A percentile compares a stretch with the other conserved stretches of the same genome.
phyloP scores from a whole-genome alignment of 2,797 vertebrate species.

The Glyptemys insculpta region DNA sequence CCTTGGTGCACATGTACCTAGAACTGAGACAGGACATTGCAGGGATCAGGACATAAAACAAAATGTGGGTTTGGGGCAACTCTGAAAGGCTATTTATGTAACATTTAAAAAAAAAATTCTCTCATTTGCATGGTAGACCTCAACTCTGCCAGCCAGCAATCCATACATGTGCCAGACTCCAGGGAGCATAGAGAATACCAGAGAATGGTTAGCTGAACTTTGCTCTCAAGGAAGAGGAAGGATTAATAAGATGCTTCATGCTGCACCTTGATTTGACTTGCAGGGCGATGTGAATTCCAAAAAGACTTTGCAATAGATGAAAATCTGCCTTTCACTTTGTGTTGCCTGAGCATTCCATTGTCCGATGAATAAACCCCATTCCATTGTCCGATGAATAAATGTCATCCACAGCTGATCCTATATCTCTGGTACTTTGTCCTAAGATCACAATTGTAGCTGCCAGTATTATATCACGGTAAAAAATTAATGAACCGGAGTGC shows the following conservation, averaged over 20 bases:
- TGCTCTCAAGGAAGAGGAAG: background rate
- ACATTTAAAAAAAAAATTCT: background rate
- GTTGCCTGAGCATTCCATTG: background rate
- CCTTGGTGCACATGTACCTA: background rate
- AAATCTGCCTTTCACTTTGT: background rate
- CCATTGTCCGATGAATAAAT: background rate
- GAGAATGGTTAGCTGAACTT: background rate
- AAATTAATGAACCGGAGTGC: constrained; percentile 23
- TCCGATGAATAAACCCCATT: background rate
- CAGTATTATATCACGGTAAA: constrained; percentile 4
- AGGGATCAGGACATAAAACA: background rate
- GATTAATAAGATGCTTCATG: background rate
- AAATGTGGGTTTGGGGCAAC: background rate
- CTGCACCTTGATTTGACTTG: background rate
- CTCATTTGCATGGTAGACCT: background rate
- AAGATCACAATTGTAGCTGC: constrained; percentile 39
- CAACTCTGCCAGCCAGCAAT: background rate
- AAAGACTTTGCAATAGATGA: background rate
- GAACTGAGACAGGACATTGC: background rate
- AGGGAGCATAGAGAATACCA: accelerated
- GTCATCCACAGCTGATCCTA: background rate
- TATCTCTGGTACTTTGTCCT: background rate
- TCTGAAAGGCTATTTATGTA: background rate
- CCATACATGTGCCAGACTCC: accelerated
- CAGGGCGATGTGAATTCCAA: background rate